Percentiles rank a stretch among this genome's conserved stretches.
Evolutionary conservation across 2,113 vertebrate genomes (phyloP).

Genomic region (Gymnarchus niloticus): DNA sequence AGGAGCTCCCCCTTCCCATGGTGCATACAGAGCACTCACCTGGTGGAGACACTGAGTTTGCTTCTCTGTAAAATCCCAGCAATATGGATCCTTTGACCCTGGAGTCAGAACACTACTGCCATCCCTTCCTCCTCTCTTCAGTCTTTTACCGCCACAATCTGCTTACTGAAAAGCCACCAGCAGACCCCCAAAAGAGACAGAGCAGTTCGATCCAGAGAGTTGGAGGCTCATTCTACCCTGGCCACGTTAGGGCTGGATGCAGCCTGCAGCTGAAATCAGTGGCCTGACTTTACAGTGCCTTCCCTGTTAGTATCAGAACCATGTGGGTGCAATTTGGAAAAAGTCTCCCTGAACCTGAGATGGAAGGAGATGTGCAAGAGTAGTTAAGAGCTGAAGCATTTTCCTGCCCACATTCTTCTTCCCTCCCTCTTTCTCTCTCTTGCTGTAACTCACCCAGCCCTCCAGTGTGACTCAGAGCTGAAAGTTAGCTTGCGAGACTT

Average conservation of each 20-base stretch:
- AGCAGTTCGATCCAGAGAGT: conserved; percentile 27
- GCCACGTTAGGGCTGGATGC: conserved; percentile 41
- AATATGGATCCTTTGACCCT: conserved; percentile 19
- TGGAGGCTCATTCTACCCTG: conserved; percentile 23
- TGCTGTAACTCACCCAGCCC: not conserved
- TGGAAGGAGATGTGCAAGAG: conserved; percentile 7
- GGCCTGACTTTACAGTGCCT: not conserved
- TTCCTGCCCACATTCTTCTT: conserved; percentile 11
- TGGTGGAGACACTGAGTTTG: conserved; percentile 17
- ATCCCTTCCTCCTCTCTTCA: not conserved
- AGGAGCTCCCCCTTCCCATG: no score
- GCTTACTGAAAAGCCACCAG: conserved; percentile 17
- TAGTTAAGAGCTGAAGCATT: not conserved
- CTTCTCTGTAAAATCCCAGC: not conserved
- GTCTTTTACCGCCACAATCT: conserved; percentile 11
- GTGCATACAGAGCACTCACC: conserved; percentile 33
- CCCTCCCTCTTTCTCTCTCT: conserved; percentile 11
- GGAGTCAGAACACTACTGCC: not conserved
- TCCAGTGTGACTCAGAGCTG: conserved; percentile 20
- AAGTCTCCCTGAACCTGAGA: not conserved
- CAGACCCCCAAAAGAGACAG: conserved; percentile 21
- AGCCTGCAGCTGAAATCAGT: conserved; percentile 9
- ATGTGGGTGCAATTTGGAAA: not conserved
- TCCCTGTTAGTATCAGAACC: not conserved
- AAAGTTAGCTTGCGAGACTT: not conserved